phyloP scores from a whole-genome alignment of 92 coral and sea anemone species.

The Parazoanthus atlanticus region DNA sequence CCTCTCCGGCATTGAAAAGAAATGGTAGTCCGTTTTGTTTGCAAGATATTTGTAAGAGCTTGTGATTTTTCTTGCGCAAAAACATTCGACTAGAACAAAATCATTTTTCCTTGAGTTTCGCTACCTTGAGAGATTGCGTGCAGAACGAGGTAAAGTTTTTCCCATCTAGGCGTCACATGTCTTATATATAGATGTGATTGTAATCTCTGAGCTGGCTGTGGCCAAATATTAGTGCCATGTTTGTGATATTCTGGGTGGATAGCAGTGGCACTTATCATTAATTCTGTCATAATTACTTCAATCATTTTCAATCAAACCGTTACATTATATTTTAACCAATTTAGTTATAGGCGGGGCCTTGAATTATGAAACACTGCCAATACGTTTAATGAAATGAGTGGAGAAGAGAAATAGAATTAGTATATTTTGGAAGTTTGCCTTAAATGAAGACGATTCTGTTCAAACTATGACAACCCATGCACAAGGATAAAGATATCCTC shows the following conservation, averaged over 20 bases:
- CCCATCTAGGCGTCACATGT: slow-evolving; percentile 18
- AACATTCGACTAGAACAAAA: neutral
- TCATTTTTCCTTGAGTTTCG: neutral
- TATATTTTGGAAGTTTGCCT: neutral
- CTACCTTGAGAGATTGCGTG: slow-evolving; percentile 30
- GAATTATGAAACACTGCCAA: neutral
- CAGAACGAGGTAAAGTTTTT: neutral
- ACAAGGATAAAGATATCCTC: too few relatives aligned
- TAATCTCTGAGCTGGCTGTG: slow-evolving; percentile 12
- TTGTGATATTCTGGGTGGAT: slow-evolving; percentile 10
- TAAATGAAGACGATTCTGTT: too few relatives aligned
- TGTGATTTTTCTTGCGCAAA: neutral
- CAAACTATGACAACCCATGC: too few relatives aligned
- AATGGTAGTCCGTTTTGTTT: neutral
- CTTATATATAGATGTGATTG: slow-evolving; percentile 11
- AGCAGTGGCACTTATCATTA: slow-evolving; percentile 19
- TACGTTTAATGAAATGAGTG: neutral
- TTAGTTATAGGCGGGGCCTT: neutral
- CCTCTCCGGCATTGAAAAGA: neutral
- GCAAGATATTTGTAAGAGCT: slow-evolving; percentile 11
- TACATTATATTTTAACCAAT: slow-evolving; percentile 13
- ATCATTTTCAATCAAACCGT: slow-evolving; percentile 32
- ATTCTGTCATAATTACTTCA: slow-evolving; percentile 30
- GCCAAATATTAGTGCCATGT: slow-evolving; percentile 27
- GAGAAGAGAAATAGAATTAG: neutral